These are phyloP conservation scores for Formica exsecta DNA, from an alignment of 1,140 invertebrate species.

Conservation along the genomic window DNA sequence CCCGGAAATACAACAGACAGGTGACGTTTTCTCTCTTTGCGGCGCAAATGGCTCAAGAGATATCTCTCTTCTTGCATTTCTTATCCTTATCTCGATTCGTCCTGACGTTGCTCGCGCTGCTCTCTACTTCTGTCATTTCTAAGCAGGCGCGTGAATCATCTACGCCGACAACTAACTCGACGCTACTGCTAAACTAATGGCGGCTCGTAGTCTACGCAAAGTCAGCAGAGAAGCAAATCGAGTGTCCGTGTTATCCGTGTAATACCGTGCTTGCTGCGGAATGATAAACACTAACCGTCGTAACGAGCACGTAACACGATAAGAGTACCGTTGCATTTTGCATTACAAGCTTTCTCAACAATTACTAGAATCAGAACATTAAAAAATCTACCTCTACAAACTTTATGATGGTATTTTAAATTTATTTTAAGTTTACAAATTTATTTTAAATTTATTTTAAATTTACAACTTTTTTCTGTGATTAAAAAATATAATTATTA, in stretches of 20 bases:
- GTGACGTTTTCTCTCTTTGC: slow-evolving; percentile 20
- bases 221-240: slow-evolving; percentile 51
- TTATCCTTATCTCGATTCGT: slow-evolving; percentile 13
- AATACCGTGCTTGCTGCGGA: background rate
- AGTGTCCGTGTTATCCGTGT: background rate
- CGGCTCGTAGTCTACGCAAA: slow-evolving; percentile 23
- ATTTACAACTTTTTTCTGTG: background rate
- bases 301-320: slow-evolving; percentile 30
- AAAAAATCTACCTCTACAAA: background rate
- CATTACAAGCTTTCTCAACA: background rate
- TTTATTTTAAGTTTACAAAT: no score
- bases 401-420: background rate
- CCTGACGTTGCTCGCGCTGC: slow-evolving; percentile 21
- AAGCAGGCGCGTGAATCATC: slow-evolving; percentile 55
- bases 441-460: background rate
- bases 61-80: slow-evolving; percentile 23
- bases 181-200: slow-evolving; percentile 62
- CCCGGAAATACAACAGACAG: slow-evolving; percentile 39
- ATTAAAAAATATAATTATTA: no score
- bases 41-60: background rate
- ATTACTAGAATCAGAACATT: background rate
- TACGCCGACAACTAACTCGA: slow-evolving; percentile 61
- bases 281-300: slow-evolving; percentile 19
- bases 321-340: background rate
- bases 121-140: slow-evolving; percentile 37